These are phyloP conservation scores for Coptotermes formosanus DNA, from an alignment of 1,140 invertebrate genomes.

Conservation along the genomic window DNA sequence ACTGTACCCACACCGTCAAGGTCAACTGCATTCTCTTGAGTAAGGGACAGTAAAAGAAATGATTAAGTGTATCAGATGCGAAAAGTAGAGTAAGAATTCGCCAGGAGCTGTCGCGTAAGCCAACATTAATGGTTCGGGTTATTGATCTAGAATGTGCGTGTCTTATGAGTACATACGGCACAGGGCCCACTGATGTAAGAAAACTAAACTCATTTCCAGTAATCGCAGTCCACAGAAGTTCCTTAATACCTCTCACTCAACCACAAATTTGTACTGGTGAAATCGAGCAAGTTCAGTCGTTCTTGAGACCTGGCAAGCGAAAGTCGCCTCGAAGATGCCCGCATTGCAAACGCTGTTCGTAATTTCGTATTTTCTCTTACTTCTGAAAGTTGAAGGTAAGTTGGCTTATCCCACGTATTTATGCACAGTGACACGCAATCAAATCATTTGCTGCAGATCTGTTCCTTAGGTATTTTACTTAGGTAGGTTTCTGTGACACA, in stretches of 20 bases:
- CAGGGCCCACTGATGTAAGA: background rate
- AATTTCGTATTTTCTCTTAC: background rate
- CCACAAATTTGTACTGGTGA: background rate
- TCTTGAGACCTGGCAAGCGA: background rate
- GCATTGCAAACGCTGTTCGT: background rate
- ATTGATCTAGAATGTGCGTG: constrained; percentile 8
- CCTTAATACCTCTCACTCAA: background rate
- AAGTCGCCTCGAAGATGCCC: background rate
- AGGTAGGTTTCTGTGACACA: no score
- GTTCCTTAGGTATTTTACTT: no score
- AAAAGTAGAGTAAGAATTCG: no score
- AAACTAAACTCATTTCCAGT: background rate
- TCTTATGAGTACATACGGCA: background rate
- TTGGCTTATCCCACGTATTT: background rate
- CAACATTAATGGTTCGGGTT: background rate
- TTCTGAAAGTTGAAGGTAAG: background rate
- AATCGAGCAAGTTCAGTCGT: background rate
- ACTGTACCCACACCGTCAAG: no score
- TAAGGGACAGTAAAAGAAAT: no score
- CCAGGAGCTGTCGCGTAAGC: background rate
- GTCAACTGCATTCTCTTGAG: no score
- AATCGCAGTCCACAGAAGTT: background rate
- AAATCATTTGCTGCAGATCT: no score
- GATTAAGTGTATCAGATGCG: no score
- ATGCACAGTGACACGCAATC: no score